phyloP scores from a whole-genome alignment of 92 coral and sea anemone species.

The Epizoanthus rinbou region DNA sequence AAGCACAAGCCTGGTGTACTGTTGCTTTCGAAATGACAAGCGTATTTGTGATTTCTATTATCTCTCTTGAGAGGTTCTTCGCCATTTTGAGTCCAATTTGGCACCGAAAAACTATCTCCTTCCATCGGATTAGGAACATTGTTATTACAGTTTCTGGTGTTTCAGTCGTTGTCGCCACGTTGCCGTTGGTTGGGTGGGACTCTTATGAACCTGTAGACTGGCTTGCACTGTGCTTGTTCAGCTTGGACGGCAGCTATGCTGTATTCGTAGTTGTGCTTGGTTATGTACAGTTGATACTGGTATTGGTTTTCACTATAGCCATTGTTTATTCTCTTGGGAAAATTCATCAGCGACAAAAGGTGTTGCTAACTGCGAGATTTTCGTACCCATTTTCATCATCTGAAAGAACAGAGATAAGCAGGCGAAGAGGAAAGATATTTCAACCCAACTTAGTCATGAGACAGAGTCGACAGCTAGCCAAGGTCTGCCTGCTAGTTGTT shows the following conservation, averaged over 20 bases:
- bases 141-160: not conserved
- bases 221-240: slow-evolving; percentile 34
- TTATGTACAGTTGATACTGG: slow-evolving; percentile 9
- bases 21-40: slow-evolving; percentile 39
- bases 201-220: slow-evolving; percentile 19
- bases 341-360: not conserved
- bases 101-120: slow-evolving; percentile 1
- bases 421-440: not conserved
- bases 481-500: slow-evolving; percentile 22
- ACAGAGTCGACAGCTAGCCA: slow-evolving; percentile 40
- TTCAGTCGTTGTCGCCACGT: slow-evolving; percentile 27
- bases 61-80: slow-evolving; percentile 18
- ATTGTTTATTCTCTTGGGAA: slow-evolving; percentile 33
- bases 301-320: slow-evolving; percentile 10
- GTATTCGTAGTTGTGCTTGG: slow-evolving; percentile 22
- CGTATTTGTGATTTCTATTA: slow-evolving; percentile 23
- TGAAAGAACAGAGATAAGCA: not conserved
- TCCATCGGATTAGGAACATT: not conserved
- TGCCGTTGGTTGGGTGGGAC: slow-evolving; percentile 36
- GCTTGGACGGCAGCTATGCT: slow-evolving; percentile 15
- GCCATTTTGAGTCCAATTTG: slow-evolving; percentile 30
- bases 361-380: not conserved
- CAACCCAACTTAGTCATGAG: slow-evolving; percentile 4
- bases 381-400: not conserved
- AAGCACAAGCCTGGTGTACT: slow-evolving; percentile 38